Conservation (phyloP, 2,797 vertebrate genomes). For the Cercopithecus petaurista region DNA sequence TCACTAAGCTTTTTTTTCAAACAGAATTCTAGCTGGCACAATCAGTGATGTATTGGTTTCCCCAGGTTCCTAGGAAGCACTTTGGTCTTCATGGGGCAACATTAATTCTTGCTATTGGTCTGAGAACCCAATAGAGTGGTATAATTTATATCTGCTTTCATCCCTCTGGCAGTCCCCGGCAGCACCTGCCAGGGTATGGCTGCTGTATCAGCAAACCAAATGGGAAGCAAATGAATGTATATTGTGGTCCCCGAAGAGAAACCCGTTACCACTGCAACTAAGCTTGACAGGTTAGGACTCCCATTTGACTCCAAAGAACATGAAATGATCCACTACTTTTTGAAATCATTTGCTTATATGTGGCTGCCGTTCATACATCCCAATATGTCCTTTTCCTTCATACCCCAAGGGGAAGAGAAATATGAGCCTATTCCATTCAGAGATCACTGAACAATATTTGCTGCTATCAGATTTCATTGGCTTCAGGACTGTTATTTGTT, state of each 20-base stretch:
- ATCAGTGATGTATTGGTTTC: conserved; percentile 19
- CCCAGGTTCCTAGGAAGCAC: conserved; percentile 36
- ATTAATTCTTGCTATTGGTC: conserved; percentile 66
- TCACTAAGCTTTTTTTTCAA: background rate
- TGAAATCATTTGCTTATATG: conserved; percentile 71
- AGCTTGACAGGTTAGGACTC: conserved; percentile 73
- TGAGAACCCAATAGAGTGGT: conserved; percentile 41
- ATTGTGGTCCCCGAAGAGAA: conserved; percentile 64
- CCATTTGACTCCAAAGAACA: conserved; percentile 69
- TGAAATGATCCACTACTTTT: conserved; percentile 71
- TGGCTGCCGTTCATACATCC: conserved; percentile 64
- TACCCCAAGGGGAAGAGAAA: conserved; percentile 67
- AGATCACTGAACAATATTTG: conserved; percentile 82
- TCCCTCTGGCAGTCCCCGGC: background rate
- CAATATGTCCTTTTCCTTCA: conserved; percentile 53
- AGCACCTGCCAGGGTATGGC: conserved; percentile 28
- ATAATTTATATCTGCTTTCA: conserved; percentile 68
- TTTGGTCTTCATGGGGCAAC: conserved; percentile 48
- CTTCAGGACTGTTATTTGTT: conserved; percentile 76
- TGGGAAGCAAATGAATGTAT: conserved; percentile 58
- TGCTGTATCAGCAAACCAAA: conserved; percentile 72
- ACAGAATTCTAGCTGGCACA: background rate
- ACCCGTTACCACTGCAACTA: conserved; percentile 68
- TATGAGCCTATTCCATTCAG: conserved; percentile 75
- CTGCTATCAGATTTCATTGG: conserved; percentile 58